Evolutionary conservation across 2,888 invertebrate species (phyloP), one percentile per base, ranked within the genome.

Genomic region (Drosophila kuntzei): DNA sequence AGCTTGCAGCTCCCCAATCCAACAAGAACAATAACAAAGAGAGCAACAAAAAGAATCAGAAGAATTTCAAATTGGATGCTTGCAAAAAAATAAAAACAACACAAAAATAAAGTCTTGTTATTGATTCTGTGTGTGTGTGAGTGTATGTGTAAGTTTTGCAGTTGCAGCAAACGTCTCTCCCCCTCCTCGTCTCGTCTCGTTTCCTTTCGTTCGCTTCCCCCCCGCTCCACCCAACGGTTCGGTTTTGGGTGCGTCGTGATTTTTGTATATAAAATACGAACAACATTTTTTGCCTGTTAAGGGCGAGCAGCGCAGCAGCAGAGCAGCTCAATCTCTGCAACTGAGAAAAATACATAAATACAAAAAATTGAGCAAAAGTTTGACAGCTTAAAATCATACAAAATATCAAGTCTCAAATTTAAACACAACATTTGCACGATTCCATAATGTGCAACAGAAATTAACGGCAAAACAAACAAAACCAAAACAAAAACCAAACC

Each of bases 1-100:
- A 69, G 64, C 62, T 41, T 44, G 27, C 14, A 47, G 25, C 57
- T n/a, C 27, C 14, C 32, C 32, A 32, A 2, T 0, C 14, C 43
- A 22, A 4, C 18, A 7, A 14, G 14, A 11, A 16, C 34, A 9
- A 54, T 9, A 6, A 27, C 8, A n/a, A n/a, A n/a, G n/a, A n/a
- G n/a, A n/a, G n/a, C n/a, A 9, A 16, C 37, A 16, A 55, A 57
- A 49, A 46, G 71, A 66, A 80, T 65, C 76, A 60, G 63, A 80
- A 83, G 84, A 83, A 83, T 86, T 83, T 85, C 83, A 76, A 69
- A 79, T 76, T 75, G 79, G 70, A 25, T 54, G 47, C 59, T 39
- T 50, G 57, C 50, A 41, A 62, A 59, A 76, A 32, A 0, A 25
- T 6, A 25, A 25, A 32, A 12, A 1, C 22, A 50, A 34, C 1